phyloP scores from a whole-genome alignment of 2,113 vertebrate genomes.

The Enhydra lutris region DNA sequence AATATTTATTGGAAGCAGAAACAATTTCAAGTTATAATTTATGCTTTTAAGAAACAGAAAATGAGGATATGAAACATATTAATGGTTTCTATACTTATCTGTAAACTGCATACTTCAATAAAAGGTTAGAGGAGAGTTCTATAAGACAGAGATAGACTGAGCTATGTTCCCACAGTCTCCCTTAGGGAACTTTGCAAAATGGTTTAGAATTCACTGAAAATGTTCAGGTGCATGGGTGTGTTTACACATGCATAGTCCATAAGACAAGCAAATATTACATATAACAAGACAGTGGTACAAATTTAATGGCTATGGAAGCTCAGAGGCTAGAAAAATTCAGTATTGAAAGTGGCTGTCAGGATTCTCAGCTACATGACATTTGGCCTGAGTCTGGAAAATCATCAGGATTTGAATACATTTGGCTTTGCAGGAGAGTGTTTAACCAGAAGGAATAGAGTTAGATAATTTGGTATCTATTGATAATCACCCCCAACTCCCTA shows the following conservation, averaged over 20 bases:
- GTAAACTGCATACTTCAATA: not conserved
- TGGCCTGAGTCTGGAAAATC: not conserved
- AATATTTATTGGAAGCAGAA: constrained; percentile 4
- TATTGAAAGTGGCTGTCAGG: not conserved
- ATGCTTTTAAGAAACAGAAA: not conserved
- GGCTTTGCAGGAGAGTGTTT: not conserved
- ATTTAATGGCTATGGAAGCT: not conserved
- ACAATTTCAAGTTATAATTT: not conserved
- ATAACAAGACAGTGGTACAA: not conserved
- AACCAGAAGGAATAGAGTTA: not conserved
- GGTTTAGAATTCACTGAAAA: not conserved
- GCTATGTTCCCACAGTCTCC: rapidly evolving
- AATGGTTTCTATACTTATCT: not conserved
- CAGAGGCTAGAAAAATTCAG: not conserved
- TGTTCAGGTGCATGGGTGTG: not conserved
- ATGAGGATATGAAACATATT: not conserved
- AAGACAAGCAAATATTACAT: not conserved
- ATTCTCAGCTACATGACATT: not conserved
- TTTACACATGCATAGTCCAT: not conserved
- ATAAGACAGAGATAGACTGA: not conserved
- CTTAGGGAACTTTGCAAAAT: not conserved
- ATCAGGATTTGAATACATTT: not conserved
- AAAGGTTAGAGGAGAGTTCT: not conserved
- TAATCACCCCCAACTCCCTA: not conserved
- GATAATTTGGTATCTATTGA: not conserved